A percentile compares a stretch with the other conserved stretches of the same genome.
Evolutionary conservation across 2,113 vertebrate genomes (phyloP).

Genomic region (Xyliphius kryptos): DNA sequence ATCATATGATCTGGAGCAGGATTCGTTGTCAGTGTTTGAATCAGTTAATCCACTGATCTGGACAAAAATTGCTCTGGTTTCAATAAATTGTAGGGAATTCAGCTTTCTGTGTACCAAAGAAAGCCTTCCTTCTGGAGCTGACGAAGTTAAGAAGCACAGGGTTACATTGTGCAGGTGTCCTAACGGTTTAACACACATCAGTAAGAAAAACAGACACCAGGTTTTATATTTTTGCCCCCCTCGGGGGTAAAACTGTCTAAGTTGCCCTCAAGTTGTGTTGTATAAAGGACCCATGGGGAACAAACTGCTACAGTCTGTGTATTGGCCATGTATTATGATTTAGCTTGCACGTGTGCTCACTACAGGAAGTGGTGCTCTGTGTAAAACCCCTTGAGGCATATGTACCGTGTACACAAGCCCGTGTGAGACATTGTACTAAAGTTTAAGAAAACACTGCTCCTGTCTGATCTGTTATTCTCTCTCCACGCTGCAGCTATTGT

Average conservation of each 20-base stretch:
- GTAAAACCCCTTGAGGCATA: slow-evolving; percentile 38
- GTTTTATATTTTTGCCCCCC: slow-evolving; percentile 7
- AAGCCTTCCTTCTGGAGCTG: no score
- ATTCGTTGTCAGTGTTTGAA: no score
- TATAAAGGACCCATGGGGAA: slow-evolving; percentile 24
- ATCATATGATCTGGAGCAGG: no score
- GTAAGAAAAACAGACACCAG: slow-evolving; percentile 55
- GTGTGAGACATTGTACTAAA: slow-evolving; percentile 38
- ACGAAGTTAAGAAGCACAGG: not conserved
- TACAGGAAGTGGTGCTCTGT: slow-evolving; percentile 54
- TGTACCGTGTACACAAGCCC: slow-evolving; percentile 54
- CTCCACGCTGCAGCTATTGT: not conserved
- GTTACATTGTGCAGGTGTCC: slow-evolving; percentile 43
- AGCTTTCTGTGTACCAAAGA: no score
- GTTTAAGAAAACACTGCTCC: slow-evolving; percentile 37
- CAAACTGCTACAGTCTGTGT: slow-evolving; percentile 34
- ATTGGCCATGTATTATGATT: slow-evolving; percentile 11
- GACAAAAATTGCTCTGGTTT: no score
- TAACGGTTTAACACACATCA: slow-evolving; percentile 53
- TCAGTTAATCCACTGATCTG: no score
- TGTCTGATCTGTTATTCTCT: slow-evolving; percentile 38
- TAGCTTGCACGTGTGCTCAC: slow-evolving; percentile 9
- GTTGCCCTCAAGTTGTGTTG: slow-evolving; percentile 2
- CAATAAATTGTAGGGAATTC: no score
- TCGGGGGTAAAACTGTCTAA: not conserved